Conservation (phyloP, 2,113 vertebrate species). For the Rhynchomys soricoides region DNA sequence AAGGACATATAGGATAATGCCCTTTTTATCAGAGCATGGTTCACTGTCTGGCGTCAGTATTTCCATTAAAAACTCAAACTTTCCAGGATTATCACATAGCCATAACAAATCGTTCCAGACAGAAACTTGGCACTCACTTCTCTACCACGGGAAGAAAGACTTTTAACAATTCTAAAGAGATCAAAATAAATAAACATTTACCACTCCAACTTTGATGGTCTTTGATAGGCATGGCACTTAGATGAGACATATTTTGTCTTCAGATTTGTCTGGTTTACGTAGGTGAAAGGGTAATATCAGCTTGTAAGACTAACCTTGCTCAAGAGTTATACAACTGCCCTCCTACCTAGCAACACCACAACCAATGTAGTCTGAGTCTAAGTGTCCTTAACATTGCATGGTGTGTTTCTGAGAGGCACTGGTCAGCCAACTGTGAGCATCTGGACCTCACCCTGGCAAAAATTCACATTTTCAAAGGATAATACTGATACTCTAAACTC, state of each 20-base stretch:
- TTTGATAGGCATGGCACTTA: not conserved
- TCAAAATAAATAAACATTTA: slow-evolving; percentile 85
- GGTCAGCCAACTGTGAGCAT: not conserved
- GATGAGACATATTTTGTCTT: not conserved
- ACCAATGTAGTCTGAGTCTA: slow-evolving; percentile 7
- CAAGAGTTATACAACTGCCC: not conserved
- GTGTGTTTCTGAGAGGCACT: slow-evolving; percentile 49
- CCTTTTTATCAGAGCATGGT: slow-evolving; percentile 81
- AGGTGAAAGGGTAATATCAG: slow-evolving; percentile 26
- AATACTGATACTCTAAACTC: slow-evolving; percentile 13
- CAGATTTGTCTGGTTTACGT: slow-evolving; percentile 21
- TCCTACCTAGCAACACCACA: not conserved
- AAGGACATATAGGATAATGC: slow-evolving; percentile 80
- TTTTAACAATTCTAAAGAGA: slow-evolving; percentile 81
- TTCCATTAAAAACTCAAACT: slow-evolving; percentile 86
- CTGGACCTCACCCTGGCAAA: slow-evolving; percentile 55
- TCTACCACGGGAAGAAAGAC: slow-evolving; percentile 81
- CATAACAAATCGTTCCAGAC: slow-evolving; percentile 84
- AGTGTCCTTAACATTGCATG: slow-evolving; percentile 35
- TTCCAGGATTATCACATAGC: slow-evolving; percentile 83
- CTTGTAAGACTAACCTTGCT: slow-evolving; percentile 51
- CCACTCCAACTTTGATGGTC: slow-evolving; percentile 66
- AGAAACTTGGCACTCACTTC: slow-evolving; percentile 85
- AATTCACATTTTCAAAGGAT: slow-evolving; percentile 61
- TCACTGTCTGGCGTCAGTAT: slow-evolving; percentile 83